Conservation (phyloP, 2,113 vertebrate species). For the Melanotaenia duboulayi region DNA sequence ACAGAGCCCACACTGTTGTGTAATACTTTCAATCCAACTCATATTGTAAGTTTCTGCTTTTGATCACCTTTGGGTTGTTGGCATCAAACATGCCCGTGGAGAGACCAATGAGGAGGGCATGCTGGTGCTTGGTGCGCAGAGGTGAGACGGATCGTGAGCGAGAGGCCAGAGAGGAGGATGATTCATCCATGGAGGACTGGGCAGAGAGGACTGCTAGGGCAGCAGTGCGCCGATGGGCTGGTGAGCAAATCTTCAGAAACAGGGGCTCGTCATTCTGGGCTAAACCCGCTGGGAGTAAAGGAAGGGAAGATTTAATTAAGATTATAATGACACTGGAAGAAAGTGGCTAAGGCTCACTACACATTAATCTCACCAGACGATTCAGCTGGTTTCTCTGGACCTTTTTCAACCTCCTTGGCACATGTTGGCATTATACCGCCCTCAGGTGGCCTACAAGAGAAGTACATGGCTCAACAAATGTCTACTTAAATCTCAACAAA, state of each 20-base stretch:
- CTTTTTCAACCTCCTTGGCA: constrained; percentile 15
- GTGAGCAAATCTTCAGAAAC: constrained; percentile 85
- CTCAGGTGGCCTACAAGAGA: constrained; percentile 78
- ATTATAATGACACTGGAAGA: constrained; percentile 10
- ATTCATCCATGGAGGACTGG: constrained; percentile 90
- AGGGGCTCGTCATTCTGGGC: constrained; percentile 79
- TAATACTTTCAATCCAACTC: background rate
- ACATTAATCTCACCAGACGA: constrained; percentile 75
- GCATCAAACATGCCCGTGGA: constrained; percentile 95
- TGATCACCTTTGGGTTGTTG: constrained; percentile 94
- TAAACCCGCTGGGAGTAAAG: constrained; percentile 30
- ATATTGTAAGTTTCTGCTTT: background rate
- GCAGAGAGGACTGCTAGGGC: constrained; percentile 84
- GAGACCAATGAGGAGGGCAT: constrained; percentile 90
- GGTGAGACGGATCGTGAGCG: constrained; percentile 91
- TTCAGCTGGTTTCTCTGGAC: constrained; percentile 62
- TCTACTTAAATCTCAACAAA: background rate
- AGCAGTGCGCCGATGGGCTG: constrained; percentile 78
- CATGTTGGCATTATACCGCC: constrained; percentile 48
- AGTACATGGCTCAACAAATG: constrained; percentile 15
- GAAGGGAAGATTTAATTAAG: constrained; percentile 28
- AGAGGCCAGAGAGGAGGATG: constrained; percentile 82
- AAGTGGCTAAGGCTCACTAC: background rate
- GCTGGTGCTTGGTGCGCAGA: constrained; percentile 85
- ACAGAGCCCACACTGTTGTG: background rate